Conservation (phyloP, 2,797 vertebrate genomes). For the Ataeniobius toweri region DNA sequence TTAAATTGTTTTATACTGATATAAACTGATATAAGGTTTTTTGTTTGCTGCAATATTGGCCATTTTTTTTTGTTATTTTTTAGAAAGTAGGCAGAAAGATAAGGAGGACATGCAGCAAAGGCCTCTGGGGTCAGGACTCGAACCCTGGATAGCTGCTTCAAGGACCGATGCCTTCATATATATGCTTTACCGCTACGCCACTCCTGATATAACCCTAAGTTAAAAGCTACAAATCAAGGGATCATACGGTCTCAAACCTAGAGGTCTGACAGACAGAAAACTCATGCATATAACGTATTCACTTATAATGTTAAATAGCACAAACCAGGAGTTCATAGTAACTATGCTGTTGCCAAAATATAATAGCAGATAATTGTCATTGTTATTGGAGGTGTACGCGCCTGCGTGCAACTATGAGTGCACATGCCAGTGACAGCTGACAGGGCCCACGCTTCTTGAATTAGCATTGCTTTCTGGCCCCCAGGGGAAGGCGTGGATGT, state of each 20-base stretch:
- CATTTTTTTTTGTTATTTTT: no score
- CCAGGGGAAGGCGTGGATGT: conserved; percentile 54
- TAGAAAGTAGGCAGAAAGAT: no score
- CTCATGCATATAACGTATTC: not conserved
- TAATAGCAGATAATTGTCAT: not conserved
- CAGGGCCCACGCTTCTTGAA: conserved; percentile 73
- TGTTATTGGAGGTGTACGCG: conserved; percentile 11
- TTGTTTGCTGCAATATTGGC: no score
- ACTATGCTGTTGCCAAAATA: not conserved
- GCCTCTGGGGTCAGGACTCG: no score
- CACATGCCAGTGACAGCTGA: conserved; percentile 67
- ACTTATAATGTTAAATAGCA: not conserved
- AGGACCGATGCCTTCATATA: no score
- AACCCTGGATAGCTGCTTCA: no score
- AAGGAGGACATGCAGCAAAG: no score
- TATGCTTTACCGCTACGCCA: no score
- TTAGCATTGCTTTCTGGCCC: conserved; percentile 70
- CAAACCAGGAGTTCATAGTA: not conserved
- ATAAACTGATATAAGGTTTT: no score
- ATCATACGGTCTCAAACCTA: not conserved
- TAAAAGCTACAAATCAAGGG: not conserved
- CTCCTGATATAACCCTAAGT: not conserved
- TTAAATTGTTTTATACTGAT: not conserved
- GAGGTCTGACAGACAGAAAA: not conserved
- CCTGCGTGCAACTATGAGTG: conserved; percentile 39